Base-by-base conservation (phyloP, 2,797 vertebrate genomes). In the Gambelia wislizenii region DNA sequence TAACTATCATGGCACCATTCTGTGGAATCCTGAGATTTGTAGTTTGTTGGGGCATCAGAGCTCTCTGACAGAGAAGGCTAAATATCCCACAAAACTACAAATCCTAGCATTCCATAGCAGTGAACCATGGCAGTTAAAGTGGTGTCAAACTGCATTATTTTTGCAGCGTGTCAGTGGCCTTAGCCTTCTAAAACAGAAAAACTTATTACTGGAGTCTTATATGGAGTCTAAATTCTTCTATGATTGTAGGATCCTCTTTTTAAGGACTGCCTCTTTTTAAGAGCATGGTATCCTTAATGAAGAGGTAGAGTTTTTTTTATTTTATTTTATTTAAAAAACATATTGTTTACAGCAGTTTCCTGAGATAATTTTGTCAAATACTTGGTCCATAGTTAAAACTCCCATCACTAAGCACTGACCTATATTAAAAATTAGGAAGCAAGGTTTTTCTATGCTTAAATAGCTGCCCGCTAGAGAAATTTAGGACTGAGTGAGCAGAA, bases 401-500 rank as follows among this genome's bases (percentile, higher is more conserved):
- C 91, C 93, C 89, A 91, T 85, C 91, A 92, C 89, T 88, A 92
- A 94, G 94, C 82, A 80, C 89, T 96, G 93, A 93, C 94, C 92
- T 87, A 39, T 92, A 83, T 61, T 82, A 87, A 86, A 91, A 86
- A 94, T 92, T 85, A 89, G 77, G 92, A 91, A 90, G 75, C 92
- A 91, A 81, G 93, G 93, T 85, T 95, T 95, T 93, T 95, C 90
- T 95, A 94, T 96, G 92, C 95, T 92, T 92, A 88, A 94, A 90
- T 94, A 92, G 91, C 96, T 94, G 94, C 95, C 95, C 89, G 64
- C 94, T 92, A 92, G 94, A 88, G 89, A 92, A 94, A 92, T 90
- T 89, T 88, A 36, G 94, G 92, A 91, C 79, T 61, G 95, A 95
- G 93, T 47, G 94, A 95, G 94, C 93, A 95, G 95, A 94, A 95